Conservation (phyloP, 35 echinoderm and acorn worm genomes). For the Chiridota heheva region DNA sequence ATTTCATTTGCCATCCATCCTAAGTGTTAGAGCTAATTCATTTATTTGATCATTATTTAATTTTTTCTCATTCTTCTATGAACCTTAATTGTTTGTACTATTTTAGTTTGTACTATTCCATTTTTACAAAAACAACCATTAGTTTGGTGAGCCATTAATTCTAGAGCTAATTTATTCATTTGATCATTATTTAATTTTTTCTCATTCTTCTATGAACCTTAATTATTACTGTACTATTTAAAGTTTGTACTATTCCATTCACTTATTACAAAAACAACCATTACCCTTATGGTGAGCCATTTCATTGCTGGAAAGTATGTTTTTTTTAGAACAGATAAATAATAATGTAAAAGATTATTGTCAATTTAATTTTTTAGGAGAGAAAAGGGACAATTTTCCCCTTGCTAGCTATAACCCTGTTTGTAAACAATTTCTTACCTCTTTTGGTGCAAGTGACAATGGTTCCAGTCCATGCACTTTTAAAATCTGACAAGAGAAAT, state of each 20-base stretch:
- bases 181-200: too few relatives aligned
- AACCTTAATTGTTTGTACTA: too few relatives aligned
- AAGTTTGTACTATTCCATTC: background rate
- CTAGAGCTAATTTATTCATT: too few relatives aligned
- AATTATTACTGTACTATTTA: too few relatives aligned
- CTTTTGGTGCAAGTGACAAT: constrained; percentile 77
- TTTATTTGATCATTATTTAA: too few relatives aligned
- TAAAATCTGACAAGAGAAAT: constrained; percentile 54
- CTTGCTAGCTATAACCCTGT: background rate
- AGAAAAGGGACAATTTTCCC: background rate
- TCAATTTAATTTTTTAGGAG: background rate
- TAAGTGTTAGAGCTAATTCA: too few relatives aligned
- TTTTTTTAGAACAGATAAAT: background rate
- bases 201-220: too few relatives aligned
- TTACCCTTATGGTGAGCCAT: background rate
- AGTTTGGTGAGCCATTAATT: too few relatives aligned
- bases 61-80: too few relatives aligned
- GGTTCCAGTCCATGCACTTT: constrained; percentile 82
- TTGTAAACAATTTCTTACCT: constrained; percentile 56
- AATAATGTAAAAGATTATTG: background rate
- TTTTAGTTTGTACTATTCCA: too few relatives aligned
- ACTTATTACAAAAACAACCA: background rate
- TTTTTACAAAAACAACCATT: too few relatives aligned
- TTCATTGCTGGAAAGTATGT: background rate
- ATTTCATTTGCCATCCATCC: too few relatives aligned